phyloP scores from a whole-genome alignment of 2,113 vertebrate species.

The Hippolais icterina region DNA sequence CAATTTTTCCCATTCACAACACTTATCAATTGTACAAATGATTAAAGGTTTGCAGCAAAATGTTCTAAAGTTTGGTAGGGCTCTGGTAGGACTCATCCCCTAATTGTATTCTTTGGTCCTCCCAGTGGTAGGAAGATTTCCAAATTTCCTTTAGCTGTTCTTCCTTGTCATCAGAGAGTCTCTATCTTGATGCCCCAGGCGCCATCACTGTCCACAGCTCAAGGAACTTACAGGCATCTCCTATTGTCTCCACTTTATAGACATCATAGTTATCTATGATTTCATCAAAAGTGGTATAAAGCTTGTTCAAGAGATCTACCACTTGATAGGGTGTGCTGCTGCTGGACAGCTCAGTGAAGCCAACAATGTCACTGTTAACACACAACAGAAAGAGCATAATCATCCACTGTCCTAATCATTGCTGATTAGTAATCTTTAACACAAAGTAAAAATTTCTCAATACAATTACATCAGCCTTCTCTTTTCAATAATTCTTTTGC shows the following conservation, averaged over 20 bases:
- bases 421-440: not conserved
- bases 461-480: not conserved
- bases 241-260: slow-evolving; percentile 86
- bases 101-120: not conserved
- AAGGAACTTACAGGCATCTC: slow-evolving; percentile 79
- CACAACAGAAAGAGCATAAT: slow-evolving; percentile 10
- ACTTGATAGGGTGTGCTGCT: slow-evolving; percentile 83
- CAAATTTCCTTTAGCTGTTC: not conserved
- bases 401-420: not conserved
- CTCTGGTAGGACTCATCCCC: not conserved
- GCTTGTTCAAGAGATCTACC: slow-evolving; percentile 83
- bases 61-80: not conserved
- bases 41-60: not conserved
- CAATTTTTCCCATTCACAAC: not conserved
- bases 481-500: rapidly evolving
- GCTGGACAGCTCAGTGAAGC: slow-evolving; percentile 86
- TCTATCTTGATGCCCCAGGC: not conserved
- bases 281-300: slow-evolving; percentile 84
- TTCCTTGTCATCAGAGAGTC: not conserved
- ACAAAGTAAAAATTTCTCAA: not conserved
- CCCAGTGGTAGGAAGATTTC: not conserved
- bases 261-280: slow-evolving; percentile 86
- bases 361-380: slow-evolving; percentile 82
- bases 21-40: not conserved
- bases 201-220: not conserved